Evolutionary conservation across 1,140 invertebrate species (phyloP).

Genomic region (Trinorchestia longiramus): DNA sequence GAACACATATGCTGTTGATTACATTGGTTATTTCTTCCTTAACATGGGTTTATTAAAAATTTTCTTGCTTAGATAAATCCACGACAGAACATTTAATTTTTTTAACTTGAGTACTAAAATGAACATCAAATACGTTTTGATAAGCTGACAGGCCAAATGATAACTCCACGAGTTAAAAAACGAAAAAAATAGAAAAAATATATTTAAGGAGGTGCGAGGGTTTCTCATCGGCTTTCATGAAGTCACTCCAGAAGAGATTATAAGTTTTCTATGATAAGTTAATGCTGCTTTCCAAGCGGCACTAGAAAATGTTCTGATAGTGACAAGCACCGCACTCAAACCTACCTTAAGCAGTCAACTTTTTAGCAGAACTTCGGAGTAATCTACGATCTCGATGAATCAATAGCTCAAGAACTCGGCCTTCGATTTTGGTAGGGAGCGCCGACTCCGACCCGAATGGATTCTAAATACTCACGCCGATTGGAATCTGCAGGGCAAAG

Average conservation of each 20-base stretch:
- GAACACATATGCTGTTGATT: too few species aligned
- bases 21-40: too few species aligned
- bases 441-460: neutral
- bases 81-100: too few species aligned
- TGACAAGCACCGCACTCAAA: neutral
- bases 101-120: too few species aligned
- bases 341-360: slow-evolving; percentile 6
- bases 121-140: neutral
- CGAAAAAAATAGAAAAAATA: neutral
- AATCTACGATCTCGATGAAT: neutral
- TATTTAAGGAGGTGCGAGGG: neutral
- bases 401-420: neutral
- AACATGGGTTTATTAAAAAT: too few species aligned
- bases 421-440: neutral
- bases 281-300: neutral
- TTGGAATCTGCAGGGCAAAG: neutral
- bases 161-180: neutral
- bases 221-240: neutral
- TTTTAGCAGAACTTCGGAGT: neutral
- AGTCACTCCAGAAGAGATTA: neutral
- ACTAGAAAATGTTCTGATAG: neutral
- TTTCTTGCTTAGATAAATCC: too few species aligned
- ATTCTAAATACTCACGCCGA: neutral
- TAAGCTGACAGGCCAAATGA: neutral
- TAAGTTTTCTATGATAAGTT: neutral